Percentiles rank a stretch among this genome's conserved stretches.
Conservation (phyloP, 2,888 invertebrate genomes). For the Troides aeacus region DNA sequence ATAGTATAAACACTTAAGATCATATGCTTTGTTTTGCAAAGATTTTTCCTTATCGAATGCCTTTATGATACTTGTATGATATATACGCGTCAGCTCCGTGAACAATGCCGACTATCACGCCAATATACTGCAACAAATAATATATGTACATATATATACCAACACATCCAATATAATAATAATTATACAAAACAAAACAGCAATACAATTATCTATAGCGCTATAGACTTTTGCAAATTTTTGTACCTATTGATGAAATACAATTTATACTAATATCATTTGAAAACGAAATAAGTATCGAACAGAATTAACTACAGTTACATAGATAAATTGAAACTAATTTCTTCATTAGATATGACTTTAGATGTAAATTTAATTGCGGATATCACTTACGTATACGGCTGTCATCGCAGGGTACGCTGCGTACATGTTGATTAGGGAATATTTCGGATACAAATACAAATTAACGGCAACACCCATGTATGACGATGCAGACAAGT, state of each 20-base stretch:
- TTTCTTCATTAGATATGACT: not conserved
- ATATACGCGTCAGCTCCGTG: conserved; percentile 90
- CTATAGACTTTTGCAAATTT: too few species aligned
- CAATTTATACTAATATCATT: too few species aligned
- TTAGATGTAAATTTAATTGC: conserved; percentile 7
- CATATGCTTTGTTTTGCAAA: not conserved
- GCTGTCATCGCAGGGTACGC: conserved; percentile 94
- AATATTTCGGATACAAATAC: conserved; percentile 87
- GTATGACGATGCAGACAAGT: conserved; percentile 88
- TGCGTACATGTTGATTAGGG: conserved; percentile 85
- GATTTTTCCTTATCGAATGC: conserved; percentile 67
- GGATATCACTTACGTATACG: conserved; percentile 85
- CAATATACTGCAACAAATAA: conserved; percentile 84
- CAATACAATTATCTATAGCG: too few species aligned
- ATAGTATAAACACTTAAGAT: not conserved
- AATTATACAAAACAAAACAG: too few species aligned
- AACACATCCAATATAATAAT: too few species aligned
- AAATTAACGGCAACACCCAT: conserved; percentile 89
- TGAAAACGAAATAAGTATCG: too few species aligned
- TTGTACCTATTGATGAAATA: too few species aligned
- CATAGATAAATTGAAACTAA: not conserved
- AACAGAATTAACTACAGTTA: not conserved
- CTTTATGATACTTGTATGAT: conserved; percentile 84
- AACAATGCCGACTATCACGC: conserved; percentile 86
- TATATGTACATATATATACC: not conserved